phyloP scores from a whole-genome alignment of 2,797 vertebrate genomes.

The Florisuga fusca region DNA sequence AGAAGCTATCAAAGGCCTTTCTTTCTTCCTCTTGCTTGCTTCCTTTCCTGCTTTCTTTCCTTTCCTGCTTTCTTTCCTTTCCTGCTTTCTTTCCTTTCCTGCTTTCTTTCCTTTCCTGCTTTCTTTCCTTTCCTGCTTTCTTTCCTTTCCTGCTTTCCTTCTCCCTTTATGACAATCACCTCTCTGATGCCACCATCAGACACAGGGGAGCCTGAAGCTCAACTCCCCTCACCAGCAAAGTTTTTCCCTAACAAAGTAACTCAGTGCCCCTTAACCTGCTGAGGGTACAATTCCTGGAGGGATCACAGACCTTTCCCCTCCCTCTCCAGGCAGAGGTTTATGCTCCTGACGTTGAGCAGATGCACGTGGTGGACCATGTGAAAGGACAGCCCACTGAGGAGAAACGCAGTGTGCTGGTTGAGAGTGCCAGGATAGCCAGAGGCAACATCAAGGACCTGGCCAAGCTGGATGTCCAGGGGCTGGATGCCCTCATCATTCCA shows the following conservation, averaged over 20 bases:
- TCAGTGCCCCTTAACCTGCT: fast-evolving
- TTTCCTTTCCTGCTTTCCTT: neutral
- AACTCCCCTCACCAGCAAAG: neutral
- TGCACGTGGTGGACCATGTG: constrained; percentile 89
- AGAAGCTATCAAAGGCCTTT: neutral
- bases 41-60: too few species aligned
- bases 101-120: too few species aligned
- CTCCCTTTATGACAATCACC: neutral
- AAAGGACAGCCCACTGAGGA: constrained; percentile 84
- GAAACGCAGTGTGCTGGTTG: constrained; percentile 86
- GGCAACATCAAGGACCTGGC: constrained; percentile 85
- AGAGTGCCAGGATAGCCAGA: constrained; percentile 90
- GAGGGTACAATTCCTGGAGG: neutral
- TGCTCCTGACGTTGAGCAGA: constrained; percentile 86
- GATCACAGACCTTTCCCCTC: neutral
- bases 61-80: too few species aligned
- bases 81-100: too few species aligned
- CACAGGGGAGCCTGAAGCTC: neutral
- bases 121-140: neutral
- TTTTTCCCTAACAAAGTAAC: neutral
- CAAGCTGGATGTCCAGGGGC: constrained; percentile 75
- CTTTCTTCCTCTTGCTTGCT: neutral
- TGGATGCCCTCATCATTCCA: constrained; percentile 87
- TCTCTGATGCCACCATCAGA: too few species aligned
- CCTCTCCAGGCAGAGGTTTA: constrained; percentile 83